Evolutionary conservation across 1,140 invertebrate genomes (phyloP).

Genomic region (Helicoverpa zea): DNA sequence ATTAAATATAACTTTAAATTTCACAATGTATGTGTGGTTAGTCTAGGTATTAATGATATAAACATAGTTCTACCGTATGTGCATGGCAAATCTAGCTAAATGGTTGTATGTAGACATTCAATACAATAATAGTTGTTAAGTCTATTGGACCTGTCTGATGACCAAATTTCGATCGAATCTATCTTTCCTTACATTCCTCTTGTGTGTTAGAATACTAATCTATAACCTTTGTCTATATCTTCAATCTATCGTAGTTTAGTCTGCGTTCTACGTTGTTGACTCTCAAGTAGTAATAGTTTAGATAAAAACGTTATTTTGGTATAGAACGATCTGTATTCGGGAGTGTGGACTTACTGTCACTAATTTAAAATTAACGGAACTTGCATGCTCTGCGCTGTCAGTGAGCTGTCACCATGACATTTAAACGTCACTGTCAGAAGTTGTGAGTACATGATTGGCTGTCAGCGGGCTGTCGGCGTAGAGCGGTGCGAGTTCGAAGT

Average conservation of each 20-base stretch:
- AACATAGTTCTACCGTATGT: slow-evolving; percentile 64
- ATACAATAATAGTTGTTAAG: slow-evolving; percentile 84
- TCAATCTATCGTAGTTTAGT: slow-evolving; percentile 70
- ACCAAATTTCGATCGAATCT: slow-evolving; percentile 71
- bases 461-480: neutral
- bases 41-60: slow-evolving; percentile 68
- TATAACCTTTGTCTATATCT: slow-evolving; percentile 57
- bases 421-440: neutral
- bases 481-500: neutral
- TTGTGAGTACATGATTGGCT: neutral
- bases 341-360: slow-evolving; percentile 77
- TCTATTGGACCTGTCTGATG: slow-evolving; percentile 64
- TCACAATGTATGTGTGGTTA: slow-evolving; percentile 84
- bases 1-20: slow-evolving; percentile 71
- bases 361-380: slow-evolving; percentile 74
- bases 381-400: slow-evolving; percentile 11
- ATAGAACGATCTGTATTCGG: slow-evolving; percentile 74
- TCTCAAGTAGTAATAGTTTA: slow-evolving; percentile 76
- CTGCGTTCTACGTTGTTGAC: slow-evolving; percentile 82
- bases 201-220: slow-evolving; percentile 48
- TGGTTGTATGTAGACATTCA: slow-evolving; percentile 83
- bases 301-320: slow-evolving; percentile 78
- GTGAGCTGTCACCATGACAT: neutral
- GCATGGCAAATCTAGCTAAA: slow-evolving; percentile 84
- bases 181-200: slow-evolving; percentile 62